Evolutionary conservation across 2,888 invertebrate genomes (phyloP).

Genomic region (Ecliptopera silaceata): DNA sequence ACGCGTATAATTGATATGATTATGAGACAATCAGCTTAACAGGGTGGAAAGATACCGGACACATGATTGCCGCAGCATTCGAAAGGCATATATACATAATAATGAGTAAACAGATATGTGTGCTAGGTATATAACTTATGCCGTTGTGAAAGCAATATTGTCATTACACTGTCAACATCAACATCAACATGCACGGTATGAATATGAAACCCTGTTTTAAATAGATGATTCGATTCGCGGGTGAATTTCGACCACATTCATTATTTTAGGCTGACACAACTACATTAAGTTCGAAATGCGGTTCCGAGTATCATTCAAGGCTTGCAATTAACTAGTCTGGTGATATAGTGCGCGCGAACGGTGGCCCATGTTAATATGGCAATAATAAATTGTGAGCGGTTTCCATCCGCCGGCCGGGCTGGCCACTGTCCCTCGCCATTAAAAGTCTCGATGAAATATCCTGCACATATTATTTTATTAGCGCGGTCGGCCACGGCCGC

Average conservation of each 20-base stretch:
- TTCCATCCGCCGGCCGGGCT: conserved; percentile 48
- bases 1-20: conserved; percentile 43
- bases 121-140: background rate
- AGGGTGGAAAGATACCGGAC: conserved; percentile 50
- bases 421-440: conserved; percentile 54
- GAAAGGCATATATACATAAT: conserved; percentile 39
- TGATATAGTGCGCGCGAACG: conserved; percentile 68
- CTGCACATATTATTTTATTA: conserved; percentile 55
- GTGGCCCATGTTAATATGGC: conserved; percentile 70
- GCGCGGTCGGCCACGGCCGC: conserved; percentile 33
- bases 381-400: conserved; percentile 77
- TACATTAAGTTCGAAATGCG: conserved; percentile 75
- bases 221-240: conserved; percentile 40
- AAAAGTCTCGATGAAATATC: conserved; percentile 65
- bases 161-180: conserved; percentile 14
- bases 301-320: conserved; percentile 73
- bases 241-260: conserved; percentile 57
- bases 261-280: conserved; percentile 70
- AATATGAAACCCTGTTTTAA: conserved; percentile 23
- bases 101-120: background rate
- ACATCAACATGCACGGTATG: conserved; percentile 15
- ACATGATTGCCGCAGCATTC: conserved; percentile 42
- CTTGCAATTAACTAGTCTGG: conserved; percentile 76
- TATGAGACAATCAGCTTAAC: conserved; percentile 56
- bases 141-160: conserved; percentile 2